These are phyloP conservation scores for Neoseiulus cucumeris DNA, from an alignment of 1,140 invertebrate genomes.

Conservation along the genomic window DNA sequence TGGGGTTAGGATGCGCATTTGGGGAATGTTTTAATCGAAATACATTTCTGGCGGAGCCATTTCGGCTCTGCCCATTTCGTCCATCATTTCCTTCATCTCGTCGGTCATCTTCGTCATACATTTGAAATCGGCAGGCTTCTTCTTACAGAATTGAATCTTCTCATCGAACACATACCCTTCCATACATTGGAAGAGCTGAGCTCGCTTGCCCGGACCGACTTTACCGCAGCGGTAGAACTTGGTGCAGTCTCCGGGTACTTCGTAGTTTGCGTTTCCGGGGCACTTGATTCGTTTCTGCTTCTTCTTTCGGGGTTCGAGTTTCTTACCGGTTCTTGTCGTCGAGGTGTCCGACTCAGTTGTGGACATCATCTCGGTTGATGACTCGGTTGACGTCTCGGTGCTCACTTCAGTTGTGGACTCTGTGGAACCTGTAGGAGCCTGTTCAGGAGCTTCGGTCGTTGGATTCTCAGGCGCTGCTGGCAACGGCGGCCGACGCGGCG, in stretches of 20 bases:
- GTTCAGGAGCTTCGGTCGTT: neutral
- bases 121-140: neutral
- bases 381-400: neutral
- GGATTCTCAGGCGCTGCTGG: neutral
- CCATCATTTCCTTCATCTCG: constrained; percentile 8
- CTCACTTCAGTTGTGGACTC: neutral
- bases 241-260: constrained; percentile 18
- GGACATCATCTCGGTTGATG: neutral
- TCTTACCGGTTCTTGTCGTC: neutral
- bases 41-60: constrained; percentile 1
- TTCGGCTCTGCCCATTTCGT: neutral
- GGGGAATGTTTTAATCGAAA: neutral
- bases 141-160: constrained; percentile 2
- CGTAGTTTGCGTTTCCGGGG: constrained; percentile 13
- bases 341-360: neutral
- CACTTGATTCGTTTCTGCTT: neutral
- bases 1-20: no score
- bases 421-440: neutral
- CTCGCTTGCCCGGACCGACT: neutral
- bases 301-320: neutral
- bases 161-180: constrained; percentile 1
- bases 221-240: constrained; percentile 23
- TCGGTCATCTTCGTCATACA: neutral
- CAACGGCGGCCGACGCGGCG: neutral
- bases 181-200: constrained; percentile 9